phyloP scores from a whole-genome alignment of 2,113 vertebrate genomes.

The Coracopsis vasa region DNA sequence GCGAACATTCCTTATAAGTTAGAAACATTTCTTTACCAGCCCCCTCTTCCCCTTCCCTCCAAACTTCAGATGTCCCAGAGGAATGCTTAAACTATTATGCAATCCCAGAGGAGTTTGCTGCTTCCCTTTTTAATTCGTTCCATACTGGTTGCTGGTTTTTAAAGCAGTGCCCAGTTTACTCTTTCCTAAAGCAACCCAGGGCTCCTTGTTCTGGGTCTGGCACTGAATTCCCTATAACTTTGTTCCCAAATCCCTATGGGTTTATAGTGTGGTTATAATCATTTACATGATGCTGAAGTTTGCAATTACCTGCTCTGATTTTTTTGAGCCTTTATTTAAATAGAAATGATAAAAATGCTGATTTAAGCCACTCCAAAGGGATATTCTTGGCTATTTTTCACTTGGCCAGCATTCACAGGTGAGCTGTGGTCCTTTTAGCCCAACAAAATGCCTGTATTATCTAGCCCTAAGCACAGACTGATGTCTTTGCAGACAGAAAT shows the following conservation, averaged over 20 bases:
- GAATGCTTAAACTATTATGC: constrained; percentile 11
- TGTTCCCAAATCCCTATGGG: background rate
- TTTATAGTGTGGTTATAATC: background rate
- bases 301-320: constrained; percentile 4
- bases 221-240: background rate
- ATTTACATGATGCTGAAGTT: background rate
- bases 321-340: background rate
- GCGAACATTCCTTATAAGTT: background rate
- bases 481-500: background rate
- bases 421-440: background rate
- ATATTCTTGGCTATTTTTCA: background rate
- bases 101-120: constrained; percentile 1
- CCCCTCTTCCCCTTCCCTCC: background rate
- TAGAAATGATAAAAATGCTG: background rate
- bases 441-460: background rate
- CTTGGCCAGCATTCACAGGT: background rate
- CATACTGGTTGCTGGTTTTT: background rate
- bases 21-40: background rate
- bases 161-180: constrained; percentile 13
- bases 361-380: background rate
- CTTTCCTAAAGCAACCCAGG: background rate
- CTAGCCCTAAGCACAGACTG: background rate
- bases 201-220: background rate
- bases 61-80: constrained; percentile 23
- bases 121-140: constrained; percentile 33